phyloP scores from a whole-genome alignment of 2,113 vertebrate species.

The Xenus cinereus region DNA sequence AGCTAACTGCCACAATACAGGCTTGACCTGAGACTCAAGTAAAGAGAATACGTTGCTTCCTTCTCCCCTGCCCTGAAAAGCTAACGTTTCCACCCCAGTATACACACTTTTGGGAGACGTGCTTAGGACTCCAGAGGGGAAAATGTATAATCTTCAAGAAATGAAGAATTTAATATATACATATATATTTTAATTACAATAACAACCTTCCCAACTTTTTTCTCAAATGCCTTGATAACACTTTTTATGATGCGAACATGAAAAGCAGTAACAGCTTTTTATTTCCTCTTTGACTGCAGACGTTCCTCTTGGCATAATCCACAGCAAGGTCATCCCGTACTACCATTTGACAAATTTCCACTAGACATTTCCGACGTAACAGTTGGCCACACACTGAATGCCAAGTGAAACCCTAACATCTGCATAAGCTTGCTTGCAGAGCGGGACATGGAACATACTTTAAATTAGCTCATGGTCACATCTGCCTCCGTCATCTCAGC shows the following conservation, averaged over 20 bases:
- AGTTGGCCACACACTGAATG: not conserved
- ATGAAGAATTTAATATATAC: not conserved
- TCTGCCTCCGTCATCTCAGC: accelerated
- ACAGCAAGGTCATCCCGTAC: not conserved
- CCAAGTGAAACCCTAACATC: not conserved
- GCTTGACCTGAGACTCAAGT: not conserved
- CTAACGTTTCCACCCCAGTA: not conserved
- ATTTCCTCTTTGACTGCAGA: not conserved
- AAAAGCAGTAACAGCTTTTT: not conserved
- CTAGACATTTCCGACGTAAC: accelerated
- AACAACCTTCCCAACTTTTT: not conserved
- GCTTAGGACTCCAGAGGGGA: not conserved
- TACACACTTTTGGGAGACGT: not conserved
- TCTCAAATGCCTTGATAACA: not conserved
- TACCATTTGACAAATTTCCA: not conserved
- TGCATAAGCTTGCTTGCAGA: not conserved
- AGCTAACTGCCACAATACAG: not conserved
- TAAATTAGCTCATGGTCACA: not conserved
- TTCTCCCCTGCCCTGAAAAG: not conserved
- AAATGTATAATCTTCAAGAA: not conserved
- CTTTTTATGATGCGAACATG: not conserved
- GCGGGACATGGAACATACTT: accelerated
- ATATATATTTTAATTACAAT: not conserved
- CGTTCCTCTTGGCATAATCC: not conserved
- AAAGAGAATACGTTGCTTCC: not conserved